phyloP scores from a whole-genome alignment of 2,797 vertebrate genomes.

The Orientallactaga sibirica region DNA sequence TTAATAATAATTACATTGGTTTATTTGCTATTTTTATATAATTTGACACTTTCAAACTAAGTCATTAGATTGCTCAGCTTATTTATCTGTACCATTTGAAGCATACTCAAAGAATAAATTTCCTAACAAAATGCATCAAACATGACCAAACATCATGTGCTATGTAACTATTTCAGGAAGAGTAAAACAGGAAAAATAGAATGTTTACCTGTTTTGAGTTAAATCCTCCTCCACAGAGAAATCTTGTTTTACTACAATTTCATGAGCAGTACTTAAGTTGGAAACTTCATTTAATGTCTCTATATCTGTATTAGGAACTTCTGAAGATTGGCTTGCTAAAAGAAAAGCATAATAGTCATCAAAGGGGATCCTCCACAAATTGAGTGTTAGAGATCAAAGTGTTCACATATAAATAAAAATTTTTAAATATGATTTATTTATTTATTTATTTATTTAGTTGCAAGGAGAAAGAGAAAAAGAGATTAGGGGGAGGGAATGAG shows the following conservation, averaged over 20 bases:
- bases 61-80: not conserved
- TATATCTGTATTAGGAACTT: slow-evolving; percentile 78
- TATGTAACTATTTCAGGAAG: not conserved
- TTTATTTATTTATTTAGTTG: too few relatives aligned
- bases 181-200: not conserved
- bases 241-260: slow-evolving; percentile 87
- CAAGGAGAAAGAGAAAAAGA: too few relatives aligned
- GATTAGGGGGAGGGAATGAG: too few relatives aligned
- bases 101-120: not conserved
- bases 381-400: not conserved
- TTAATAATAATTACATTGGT: slow-evolving; percentile 1
- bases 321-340: slow-evolving; percentile 84
- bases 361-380: not conserved
- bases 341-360: not conserved
- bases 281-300: slow-evolving; percentile 85
- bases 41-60: slow-evolving; percentile 2
- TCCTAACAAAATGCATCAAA: slow-evolving; percentile 31
- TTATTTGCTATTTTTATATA: slow-evolving; percentile 6
- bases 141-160: slow-evolving; percentile 4
- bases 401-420: not conserved
- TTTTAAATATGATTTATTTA: too few relatives aligned
- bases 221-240: slow-evolving; percentile 83
- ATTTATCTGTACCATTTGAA: slow-evolving; percentile 26
- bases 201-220: slow-evolving; percentile 81
- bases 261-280: slow-evolving; percentile 85